A percentile compares a stretch with the other conserved stretches of the same genome.
Conservation (phyloP, 2,797 vertebrate species). For the Phyllotis vaccarum region DNA sequence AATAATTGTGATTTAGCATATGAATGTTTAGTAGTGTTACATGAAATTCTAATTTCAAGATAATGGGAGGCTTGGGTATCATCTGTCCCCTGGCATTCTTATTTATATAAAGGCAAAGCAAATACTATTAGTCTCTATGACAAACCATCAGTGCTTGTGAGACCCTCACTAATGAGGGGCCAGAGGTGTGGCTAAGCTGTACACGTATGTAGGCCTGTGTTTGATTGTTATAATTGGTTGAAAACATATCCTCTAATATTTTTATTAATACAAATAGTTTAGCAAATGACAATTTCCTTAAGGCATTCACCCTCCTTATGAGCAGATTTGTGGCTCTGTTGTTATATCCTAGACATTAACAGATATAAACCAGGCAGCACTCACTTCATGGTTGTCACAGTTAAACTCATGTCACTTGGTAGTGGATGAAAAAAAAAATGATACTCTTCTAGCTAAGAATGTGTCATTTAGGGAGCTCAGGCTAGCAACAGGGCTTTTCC, state of each 20-base stretch:
- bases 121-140: neutral
- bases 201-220: neutral
- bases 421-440: conserved; percentile 3
- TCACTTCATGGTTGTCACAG: neutral
- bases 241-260: neutral
- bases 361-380: neutral
- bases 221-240: neutral
- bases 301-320: neutral
- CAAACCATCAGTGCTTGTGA: neutral
- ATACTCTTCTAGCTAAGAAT: neutral
- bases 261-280: neutral
- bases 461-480: neutral
- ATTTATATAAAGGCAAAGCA: conserved; percentile 19
- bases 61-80: neutral
- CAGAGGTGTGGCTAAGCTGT: neutral
- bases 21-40: neutral
- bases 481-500: neutral
- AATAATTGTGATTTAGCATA: neutral
- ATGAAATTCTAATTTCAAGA: conserved; percentile 18
- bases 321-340: neutral
- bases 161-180: neutral
- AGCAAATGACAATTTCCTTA: neutral
- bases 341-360: neutral
- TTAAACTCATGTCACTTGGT: neutral
- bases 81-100: neutral